phyloP scores from a whole-genome alignment of 2,113 vertebrate genomes.

The Synodontis membranacea region DNA sequence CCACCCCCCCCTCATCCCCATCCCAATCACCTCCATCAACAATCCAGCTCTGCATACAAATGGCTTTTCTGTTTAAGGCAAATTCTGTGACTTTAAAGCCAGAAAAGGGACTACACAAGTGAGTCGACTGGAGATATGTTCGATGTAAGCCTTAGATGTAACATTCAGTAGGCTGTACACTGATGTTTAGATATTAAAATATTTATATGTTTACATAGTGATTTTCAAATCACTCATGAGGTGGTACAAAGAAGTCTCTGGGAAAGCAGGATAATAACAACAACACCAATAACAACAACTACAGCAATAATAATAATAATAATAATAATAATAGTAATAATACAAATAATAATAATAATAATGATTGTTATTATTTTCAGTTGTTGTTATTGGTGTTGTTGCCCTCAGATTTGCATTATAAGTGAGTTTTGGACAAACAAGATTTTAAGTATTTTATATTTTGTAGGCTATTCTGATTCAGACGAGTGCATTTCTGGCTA shows the following conservation, averaged over 20 bases:
- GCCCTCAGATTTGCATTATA: not conserved
- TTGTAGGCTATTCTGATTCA: slow-evolving; percentile 43
- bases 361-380: not conserved
- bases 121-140: too few relatives aligned
- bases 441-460: slow-evolving; percentile 17
- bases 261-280: not conserved
- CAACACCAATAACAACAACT: too few relatives aligned
- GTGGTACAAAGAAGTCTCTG: not conserved
- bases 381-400: not conserved
- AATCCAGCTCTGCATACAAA: slow-evolving; percentile 26
- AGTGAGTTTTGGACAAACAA: not conserved
- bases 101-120: not conserved
- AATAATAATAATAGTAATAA: too few relatives aligned
- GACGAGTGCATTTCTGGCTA: slow-evolving; percentile 33
- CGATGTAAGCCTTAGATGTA: slow-evolving; percentile 5
- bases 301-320: too few relatives aligned
- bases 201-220: not conserved
- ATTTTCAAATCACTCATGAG: not conserved
- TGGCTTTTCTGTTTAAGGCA: not conserved
- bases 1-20: not conserved
- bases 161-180: not conserved
- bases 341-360: too few relatives aligned
- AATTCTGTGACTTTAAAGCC: not conserved
- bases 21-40: not conserved
- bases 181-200: not conserved